A percentile compares a stretch with the other conserved stretches of the same genome.
phyloP scores from a whole-genome alignment of 2,797 vertebrate species.

The Dallia pectoralis region DNA sequence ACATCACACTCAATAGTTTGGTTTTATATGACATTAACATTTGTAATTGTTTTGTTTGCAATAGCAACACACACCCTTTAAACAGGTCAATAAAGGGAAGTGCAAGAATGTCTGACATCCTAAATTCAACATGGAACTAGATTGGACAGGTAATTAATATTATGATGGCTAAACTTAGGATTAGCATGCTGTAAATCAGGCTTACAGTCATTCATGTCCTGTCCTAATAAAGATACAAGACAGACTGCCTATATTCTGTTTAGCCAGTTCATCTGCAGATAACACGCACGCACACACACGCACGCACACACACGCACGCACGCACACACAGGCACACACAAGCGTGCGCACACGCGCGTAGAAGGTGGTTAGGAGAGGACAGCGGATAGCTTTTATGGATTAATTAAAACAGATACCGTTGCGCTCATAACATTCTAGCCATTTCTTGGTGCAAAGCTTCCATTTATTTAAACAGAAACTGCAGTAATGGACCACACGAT shows the following conservation, averaged over 20 bases:
- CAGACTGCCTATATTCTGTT: slow-evolving; percentile 49
- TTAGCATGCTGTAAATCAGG: slow-evolving; percentile 63
- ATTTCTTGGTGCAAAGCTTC: neutral
- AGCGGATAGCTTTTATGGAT: neutral
- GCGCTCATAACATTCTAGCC: neutral
- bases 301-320: neutral
- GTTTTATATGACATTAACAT: neutral
- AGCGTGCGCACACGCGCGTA: neutral
- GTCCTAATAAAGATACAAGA: slow-evolving; percentile 55
- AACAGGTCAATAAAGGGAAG: neutral
- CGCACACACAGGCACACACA: neutral
- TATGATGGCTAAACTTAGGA: slow-evolving; percentile 55
- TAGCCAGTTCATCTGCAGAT: slow-evolving; percentile 50
- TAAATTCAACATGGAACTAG: slow-evolving; percentile 41
- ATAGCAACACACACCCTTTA: neutral
- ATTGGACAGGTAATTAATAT: slow-evolving; percentile 20
- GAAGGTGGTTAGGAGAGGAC: neutral
- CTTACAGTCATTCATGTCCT: slow-evolving; percentile 60
- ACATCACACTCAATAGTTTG: neutral
- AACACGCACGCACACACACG: neutral
- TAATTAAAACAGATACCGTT: neutral
- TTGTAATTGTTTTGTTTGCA: neutral
- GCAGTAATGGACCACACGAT: slow-evolving; percentile 26
- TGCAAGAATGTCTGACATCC: neutral
- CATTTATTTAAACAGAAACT: neutral